phyloP scores from a whole-genome alignment of 2,113 vertebrate species.

The Corythornis madagascariensis region DNA sequence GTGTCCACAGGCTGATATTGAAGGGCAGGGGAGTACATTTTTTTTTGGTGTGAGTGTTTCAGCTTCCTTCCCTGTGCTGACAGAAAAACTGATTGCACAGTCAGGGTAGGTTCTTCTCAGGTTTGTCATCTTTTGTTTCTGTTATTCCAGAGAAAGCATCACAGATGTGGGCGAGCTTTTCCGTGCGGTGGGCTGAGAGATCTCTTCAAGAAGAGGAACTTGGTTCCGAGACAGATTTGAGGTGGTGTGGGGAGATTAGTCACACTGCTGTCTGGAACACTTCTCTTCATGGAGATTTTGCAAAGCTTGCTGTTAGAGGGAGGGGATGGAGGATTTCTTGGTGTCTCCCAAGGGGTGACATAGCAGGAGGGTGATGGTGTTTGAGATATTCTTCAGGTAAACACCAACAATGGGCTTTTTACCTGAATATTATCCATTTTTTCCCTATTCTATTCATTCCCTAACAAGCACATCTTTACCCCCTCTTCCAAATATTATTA shows the following conservation, averaged over 20 bases:
- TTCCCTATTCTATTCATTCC: not conserved
- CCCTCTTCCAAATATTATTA: not conserved
- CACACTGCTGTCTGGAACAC: slow-evolving; percentile 33
- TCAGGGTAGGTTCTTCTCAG: not conserved
- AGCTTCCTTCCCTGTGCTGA: not conserved
- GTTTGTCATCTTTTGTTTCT: slow-evolving; percentile 12
- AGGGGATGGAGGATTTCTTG: not conserved
- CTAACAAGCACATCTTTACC: not conserved
- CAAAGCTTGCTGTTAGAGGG: not conserved
- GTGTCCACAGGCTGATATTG: not conserved
- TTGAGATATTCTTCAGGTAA: not conserved
- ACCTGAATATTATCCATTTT: not conserved
- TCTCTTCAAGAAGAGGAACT: slow-evolving; percentile 19
- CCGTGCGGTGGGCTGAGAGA: not conserved
- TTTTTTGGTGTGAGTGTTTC: not conserved
- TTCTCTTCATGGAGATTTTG: slow-evolving; percentile 3
- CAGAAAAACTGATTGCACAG: fast-evolving
- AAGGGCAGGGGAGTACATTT: not conserved
- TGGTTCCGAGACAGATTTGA: slow-evolving; percentile 33
- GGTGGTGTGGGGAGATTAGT: slow-evolving; percentile 10
- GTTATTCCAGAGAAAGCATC: not conserved
- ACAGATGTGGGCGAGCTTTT: not conserved
- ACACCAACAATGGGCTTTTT: not conserved
- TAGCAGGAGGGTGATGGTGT: not conserved
- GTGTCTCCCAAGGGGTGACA: not conserved